Evolutionary conservation across 1,140 invertebrate species (phyloP).

Genomic region (Rhagoletis zephyria): DNA sequence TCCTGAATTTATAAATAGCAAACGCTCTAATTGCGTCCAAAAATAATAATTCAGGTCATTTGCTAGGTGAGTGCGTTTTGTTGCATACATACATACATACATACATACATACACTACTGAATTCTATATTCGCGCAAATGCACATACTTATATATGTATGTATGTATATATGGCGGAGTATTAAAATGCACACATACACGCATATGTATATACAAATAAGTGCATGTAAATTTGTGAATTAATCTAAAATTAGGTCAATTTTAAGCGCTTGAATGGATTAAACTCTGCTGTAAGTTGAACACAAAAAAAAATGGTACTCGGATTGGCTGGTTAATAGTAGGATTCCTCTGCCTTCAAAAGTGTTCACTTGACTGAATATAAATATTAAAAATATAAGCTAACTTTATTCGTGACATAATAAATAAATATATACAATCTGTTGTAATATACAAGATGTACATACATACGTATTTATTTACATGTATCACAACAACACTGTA

Average conservation of each 20-base stretch:
- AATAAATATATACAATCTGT: too few species aligned
- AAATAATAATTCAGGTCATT: slow-evolving; percentile 35
- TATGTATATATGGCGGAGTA: not conserved
- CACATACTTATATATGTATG: too few species aligned
- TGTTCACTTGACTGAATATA: too few species aligned
- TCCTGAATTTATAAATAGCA: not conserved
- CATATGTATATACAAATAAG: not conserved
- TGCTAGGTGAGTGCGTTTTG: too few species aligned
- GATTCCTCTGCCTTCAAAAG: too few species aligned
- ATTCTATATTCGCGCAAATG: too few species aligned
- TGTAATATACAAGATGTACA: too few species aligned
- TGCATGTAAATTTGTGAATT: not conserved
- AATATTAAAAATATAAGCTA: too few species aligned
- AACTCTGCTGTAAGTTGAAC: not conserved
- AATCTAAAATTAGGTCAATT: slow-evolving; percentile 15
- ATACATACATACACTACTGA: too few species aligned
- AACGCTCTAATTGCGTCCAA: slow-evolving; percentile 26
- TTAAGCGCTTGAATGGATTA: slow-evolving; percentile 5
- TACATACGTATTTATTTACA: too few species aligned
- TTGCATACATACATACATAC: not conserved
- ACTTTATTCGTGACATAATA: too few species aligned
- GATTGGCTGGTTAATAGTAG: not conserved
- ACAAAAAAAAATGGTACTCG: not conserved
- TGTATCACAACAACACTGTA: too few species aligned
- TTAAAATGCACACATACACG: not conserved